Conservation (phyloP, 2,888 invertebrate species). For the Xestia ashworthii region DNA sequence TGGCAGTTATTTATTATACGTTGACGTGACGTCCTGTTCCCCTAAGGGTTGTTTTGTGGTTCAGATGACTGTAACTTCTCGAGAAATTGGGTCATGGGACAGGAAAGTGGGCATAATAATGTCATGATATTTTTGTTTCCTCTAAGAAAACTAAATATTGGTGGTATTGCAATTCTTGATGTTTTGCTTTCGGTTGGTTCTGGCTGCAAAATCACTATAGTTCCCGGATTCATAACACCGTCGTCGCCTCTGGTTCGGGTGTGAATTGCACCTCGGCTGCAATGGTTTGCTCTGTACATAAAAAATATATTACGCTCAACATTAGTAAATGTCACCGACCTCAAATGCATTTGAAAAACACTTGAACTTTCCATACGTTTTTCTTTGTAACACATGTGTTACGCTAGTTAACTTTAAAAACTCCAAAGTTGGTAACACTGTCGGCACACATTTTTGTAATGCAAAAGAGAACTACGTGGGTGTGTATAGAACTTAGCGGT, state of each 20-base stretch:
- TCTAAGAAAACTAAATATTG: neutral
- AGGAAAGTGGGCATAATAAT: constrained; percentile 4
- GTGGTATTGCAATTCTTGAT: neutral
- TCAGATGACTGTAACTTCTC: constrained; percentile 14
- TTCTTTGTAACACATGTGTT: constrained; percentile 12
- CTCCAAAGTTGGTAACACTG: constrained; percentile 23
- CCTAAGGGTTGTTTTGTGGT: constrained; percentile 37
- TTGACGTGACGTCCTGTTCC: constrained; percentile 15
- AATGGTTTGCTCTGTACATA: neutral
- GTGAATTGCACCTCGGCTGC: neutral
- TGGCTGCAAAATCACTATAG: neutral
- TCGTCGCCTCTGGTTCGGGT: no score
- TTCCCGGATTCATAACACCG: neutral
- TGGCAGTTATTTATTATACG: constrained; percentile 44
- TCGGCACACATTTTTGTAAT: constrained; percentile 31
- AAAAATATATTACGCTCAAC: neutral
- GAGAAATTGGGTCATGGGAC: constrained; percentile 38
- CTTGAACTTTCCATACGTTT: neutral
- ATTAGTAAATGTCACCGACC: neutral
- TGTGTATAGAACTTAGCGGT: constrained; percentile 18
- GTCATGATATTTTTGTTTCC: neutral
- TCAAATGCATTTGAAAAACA: neutral
- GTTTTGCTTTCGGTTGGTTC: neutral
- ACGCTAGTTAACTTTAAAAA: constrained; percentile 26
- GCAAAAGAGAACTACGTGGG: constrained; percentile 25